Conservation (phyloP, 2,113 vertebrate genomes). For the Kobus ellipsiprymnus region DNA sequence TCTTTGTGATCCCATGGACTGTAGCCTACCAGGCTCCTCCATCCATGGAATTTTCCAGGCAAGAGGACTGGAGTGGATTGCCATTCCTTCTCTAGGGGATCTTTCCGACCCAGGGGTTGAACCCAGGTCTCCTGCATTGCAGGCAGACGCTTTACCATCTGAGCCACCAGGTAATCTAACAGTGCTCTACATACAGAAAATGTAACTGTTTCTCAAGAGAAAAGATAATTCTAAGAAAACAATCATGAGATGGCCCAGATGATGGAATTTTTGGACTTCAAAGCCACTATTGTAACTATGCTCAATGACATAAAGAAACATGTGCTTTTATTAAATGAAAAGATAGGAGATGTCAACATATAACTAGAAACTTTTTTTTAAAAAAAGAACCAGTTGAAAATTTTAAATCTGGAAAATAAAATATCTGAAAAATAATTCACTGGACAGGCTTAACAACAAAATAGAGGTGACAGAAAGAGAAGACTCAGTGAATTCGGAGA, state of each 20-base stretch:
- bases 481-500: background rate
- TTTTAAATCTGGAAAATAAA: slow-evolving; percentile 37
- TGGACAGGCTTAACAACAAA: background rate
- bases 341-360: background rate
- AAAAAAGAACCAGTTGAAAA: background rate
- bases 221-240: background rate
- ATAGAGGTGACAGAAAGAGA: background rate
- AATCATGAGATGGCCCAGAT: background rate
- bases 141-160: background rate
- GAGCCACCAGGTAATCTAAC: background rate
- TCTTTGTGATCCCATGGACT: background rate
- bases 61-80: background rate
- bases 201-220: background rate
- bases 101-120: background rate
- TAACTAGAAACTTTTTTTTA: background rate
- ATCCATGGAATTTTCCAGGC: background rate
- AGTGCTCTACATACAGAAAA: background rate
- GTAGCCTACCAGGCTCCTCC: background rate
- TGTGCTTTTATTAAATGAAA: background rate
- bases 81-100: background rate
- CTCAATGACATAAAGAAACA: background rate
- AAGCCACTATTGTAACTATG: background rate
- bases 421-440: background rate
- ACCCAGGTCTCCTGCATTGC: background rate
- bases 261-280: background rate